A percentile compares a stretch with the other conserved stretches of the same genome.
Evolutionary conservation across 1,140 invertebrate species (phyloP).

Genomic region (Drosophila miranda): DNA sequence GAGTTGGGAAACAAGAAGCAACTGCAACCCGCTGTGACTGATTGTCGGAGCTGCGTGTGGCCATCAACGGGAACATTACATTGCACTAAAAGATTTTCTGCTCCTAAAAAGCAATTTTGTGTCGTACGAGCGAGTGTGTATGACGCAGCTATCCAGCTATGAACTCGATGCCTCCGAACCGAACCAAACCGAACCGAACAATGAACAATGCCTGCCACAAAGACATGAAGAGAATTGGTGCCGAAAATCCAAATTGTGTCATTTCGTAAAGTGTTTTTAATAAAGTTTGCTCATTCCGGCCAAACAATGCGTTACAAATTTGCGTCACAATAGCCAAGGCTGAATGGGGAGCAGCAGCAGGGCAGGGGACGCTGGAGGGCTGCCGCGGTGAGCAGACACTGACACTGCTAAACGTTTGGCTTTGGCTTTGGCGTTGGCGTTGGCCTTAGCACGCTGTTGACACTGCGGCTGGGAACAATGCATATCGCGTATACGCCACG

Average conservation of each 20-base stretch:
- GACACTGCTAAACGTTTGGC: constrained; percentile 48
- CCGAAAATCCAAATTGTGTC: constrained; percentile 49
- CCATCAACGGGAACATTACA: constrained; percentile 37
- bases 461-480: constrained; percentile 54
- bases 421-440: constrained; percentile 15
- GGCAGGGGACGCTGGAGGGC: not conserved
- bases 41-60: constrained; percentile 37
- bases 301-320: constrained; percentile 71
- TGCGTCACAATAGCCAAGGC: constrained; percentile 59
- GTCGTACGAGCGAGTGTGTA: constrained; percentile 8
- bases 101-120: constrained; percentile 49
- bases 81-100: constrained; percentile 40
- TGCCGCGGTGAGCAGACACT: not conserved
- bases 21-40: constrained; percentile 39
- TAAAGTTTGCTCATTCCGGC: constrained; percentile 49
- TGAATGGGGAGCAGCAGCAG: constrained; percentile 13
- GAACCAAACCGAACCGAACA: constrained; percentile 11
- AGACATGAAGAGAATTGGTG: constrained; percentile 9
- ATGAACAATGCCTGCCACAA: constrained; percentile 15
- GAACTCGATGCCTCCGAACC: constrained; percentile 9
- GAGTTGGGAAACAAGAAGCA: not conserved
- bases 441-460: constrained; percentile 37
- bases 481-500: constrained; percentile 23
- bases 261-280: constrained; percentile 55
- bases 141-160: constrained; percentile 20